These are phyloP conservation scores for Galaxias olidus DNA, from an alignment of 2,797 vertebrate genomes.

Conservation along the genomic window DNA sequence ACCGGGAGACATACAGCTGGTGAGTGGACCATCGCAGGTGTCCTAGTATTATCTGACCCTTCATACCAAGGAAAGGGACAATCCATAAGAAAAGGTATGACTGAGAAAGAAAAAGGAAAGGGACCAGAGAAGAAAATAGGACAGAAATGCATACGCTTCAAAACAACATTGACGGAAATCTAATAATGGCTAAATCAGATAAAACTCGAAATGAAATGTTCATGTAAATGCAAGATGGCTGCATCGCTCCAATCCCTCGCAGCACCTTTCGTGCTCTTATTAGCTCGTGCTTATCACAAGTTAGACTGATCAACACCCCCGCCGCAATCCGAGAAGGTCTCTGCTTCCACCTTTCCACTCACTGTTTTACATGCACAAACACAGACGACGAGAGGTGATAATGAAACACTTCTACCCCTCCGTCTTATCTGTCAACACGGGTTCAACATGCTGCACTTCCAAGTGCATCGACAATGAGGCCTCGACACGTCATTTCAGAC, in stretches of 20 bases:
- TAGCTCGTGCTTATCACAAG: neutral
- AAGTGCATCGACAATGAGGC: neutral
- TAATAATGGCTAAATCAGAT: too few relatives aligned
- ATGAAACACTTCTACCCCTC: slow-evolving; percentile 38
- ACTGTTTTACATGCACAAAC: neutral
- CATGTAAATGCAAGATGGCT: neutral
- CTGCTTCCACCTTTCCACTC: neutral
- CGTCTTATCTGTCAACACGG: neutral
- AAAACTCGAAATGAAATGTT: neutral
- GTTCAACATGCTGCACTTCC: slow-evolving; percentile 1
- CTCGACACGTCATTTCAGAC: neutral
- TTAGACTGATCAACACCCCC: neutral
- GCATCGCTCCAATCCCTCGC: neutral
- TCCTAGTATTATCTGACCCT: too few relatives aligned
- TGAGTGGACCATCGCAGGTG: neutral
- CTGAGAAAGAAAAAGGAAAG: neutral
- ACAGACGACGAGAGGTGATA: slow-evolving; percentile 29
- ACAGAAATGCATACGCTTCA: neutral
- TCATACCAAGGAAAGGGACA: too few relatives aligned
- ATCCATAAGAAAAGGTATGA: neutral
- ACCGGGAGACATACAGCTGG: neutral
- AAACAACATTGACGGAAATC: too few relatives aligned
- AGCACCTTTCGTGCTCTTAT: slow-evolving; percentile 5
- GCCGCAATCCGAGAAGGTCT: neutral
- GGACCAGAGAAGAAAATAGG: slow-evolving; percentile 5